These are phyloP conservation scores for Lasius platythorax DNA, from an alignment of 2,888 invertebrate species.

Conservation along the genomic window DNA sequence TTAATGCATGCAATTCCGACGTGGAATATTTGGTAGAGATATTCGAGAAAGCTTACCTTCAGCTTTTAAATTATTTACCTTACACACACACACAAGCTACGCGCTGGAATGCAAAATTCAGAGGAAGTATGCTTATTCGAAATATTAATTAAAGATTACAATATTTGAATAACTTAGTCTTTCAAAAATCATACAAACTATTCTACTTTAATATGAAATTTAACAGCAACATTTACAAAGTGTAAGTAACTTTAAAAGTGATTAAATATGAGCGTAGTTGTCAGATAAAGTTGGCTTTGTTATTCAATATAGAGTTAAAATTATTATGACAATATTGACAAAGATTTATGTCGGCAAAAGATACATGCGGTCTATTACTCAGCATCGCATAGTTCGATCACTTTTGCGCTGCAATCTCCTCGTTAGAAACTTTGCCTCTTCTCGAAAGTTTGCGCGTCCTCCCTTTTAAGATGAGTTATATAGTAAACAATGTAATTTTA, in stretches of 20 bases:
- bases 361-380: background rate
- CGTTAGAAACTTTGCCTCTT: conserved; percentile 16
- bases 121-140: background rate
- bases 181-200: background rate
- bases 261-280: background rate
- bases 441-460: conserved; percentile 8
- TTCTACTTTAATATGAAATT: background rate
- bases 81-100: background rate
- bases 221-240: background rate
- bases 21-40: background rate
- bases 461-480: background rate
- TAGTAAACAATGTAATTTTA: conserved; percentile 28
- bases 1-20: conserved; percentile 1
- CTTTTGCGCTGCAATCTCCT: conserved; percentile 18
- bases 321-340: conserved; percentile 22
- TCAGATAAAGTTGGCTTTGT: background rate
- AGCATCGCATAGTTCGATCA: conserved; percentile 28
- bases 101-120: background rate
- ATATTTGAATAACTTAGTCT: background rate
- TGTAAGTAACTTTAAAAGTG: background rate
- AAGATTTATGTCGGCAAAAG: conserved; percentile 17
- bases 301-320: background rate
- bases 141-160: background rate
- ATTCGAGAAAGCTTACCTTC: background rate
- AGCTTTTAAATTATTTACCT: background rate